Conservation (phyloP, 2,888 invertebrate species). For the Phalera bucephala region DNA sequence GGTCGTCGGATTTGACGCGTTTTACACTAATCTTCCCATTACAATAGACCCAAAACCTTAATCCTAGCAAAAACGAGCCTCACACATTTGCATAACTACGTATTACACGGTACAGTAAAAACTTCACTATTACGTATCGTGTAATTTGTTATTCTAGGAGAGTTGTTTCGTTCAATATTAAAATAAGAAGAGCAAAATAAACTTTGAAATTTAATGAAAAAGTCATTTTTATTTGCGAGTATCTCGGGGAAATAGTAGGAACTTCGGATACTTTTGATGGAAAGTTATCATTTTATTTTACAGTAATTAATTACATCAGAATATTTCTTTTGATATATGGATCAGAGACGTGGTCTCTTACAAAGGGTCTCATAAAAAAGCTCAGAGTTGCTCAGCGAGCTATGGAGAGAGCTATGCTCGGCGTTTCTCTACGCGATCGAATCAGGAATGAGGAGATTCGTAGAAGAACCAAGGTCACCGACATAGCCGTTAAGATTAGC, state of each 20-base stretch:
- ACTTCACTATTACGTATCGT: slow-evolving; percentile 30
- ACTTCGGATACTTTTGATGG: slow-evolving; percentile 35
- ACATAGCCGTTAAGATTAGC: no score
- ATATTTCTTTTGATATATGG: slow-evolving; percentile 34
- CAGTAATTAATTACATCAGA: slow-evolving; percentile 32
- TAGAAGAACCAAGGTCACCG: no score
- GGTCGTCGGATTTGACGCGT: slow-evolving; percentile 47
- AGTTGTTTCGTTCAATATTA: slow-evolving; percentile 30
- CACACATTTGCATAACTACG: slow-evolving; percentile 52
- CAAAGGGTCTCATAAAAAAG: no score
- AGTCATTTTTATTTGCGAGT: slow-evolving; percentile 32
- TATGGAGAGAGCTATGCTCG: no score
- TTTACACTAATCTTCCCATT: slow-evolving; percentile 56
- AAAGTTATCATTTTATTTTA: slow-evolving; percentile 40
- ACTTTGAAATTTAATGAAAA: slow-evolving; percentile 36
- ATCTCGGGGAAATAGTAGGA: slow-evolving; percentile 34
- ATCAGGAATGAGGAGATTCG: no score
- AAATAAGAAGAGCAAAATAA: slow-evolving; percentile 45
- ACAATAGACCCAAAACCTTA: slow-evolving; percentile 52
- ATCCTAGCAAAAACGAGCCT: slow-evolving; percentile 51
- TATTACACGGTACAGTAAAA: slow-evolving; percentile 29
- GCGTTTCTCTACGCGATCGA: no score
- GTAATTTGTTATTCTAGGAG: slow-evolving; percentile 39
- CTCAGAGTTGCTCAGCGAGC: no score
- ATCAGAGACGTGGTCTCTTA: no score